Evolutionary conservation across 92 coral and sea anemone species (phyloP).

Genomic region (Siderastrea radians): DNA sequence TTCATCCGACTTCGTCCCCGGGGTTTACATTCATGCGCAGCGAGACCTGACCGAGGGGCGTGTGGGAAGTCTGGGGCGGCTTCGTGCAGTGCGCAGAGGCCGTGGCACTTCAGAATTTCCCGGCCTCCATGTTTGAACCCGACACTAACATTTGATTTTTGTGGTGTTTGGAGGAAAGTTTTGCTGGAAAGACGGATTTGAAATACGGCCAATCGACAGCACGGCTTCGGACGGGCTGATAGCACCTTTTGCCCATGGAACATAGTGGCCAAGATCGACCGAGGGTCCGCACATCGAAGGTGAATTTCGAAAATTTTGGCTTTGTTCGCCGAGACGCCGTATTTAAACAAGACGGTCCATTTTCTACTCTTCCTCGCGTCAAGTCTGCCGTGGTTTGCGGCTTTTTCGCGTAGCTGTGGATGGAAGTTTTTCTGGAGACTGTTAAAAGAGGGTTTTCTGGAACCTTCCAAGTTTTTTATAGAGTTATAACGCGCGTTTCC

Average conservation of each 20-base stretch:
- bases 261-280: slow-evolving; percentile 96
- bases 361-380: slow-evolving; percentile 26
- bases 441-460: slow-evolving; percentile 33
- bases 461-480: slow-evolving; percentile 14
- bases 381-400: slow-evolving; percentile 52
- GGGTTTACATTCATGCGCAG: slow-evolving; percentile 18
- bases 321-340: slow-evolving; percentile 94
- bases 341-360: slow-evolving; percentile 77
- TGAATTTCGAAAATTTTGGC: slow-evolving; percentile 78
- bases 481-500: slow-evolving; percentile 34
- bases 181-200: slow-evolving; percentile 74
- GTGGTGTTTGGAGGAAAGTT: slow-evolving; percentile 80
- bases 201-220: slow-evolving; percentile 83
- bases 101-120: slow-evolving; percentile 69
- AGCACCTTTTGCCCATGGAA: slow-evolving; percentile 92
- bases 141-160: slow-evolving; percentile 92
- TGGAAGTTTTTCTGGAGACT: slow-evolving; percentile 29
- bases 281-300: slow-evolving; percentile 95
- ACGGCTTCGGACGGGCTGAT: slow-evolving; percentile 89
- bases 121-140: slow-evolving; percentile 93
- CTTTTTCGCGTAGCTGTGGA: slow-evolving; percentile 4
- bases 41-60: slow-evolving; percentile 89
- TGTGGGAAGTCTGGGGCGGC: slow-evolving; percentile 89
- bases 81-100: slow-evolving; percentile 87
- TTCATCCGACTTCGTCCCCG: neutral